Evolutionary conservation across 1,140 invertebrate species (phyloP).

Genomic region (Platyura marginata): DNA sequence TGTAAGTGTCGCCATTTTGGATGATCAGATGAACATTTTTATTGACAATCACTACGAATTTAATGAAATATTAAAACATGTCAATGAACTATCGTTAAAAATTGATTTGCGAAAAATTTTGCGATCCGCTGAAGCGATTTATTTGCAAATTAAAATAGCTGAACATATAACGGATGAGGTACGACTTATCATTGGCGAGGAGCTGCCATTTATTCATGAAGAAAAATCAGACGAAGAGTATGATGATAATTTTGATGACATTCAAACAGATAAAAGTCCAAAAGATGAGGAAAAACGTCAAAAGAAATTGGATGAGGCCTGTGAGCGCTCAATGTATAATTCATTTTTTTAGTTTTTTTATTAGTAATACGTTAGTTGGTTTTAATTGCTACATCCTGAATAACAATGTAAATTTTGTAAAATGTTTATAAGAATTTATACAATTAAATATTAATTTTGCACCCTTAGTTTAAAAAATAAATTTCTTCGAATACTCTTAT

Average conservation of each 20-base stretch:
- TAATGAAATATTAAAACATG: constrained; percentile 92
- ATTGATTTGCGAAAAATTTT: constrained; percentile 65
- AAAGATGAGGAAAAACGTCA: constrained; percentile 16
- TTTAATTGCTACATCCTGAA: no score
- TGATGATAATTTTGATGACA: constrained; percentile 18
- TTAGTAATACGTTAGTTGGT: no score
- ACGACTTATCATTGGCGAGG: constrained; percentile 43
- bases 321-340: constrained; percentile 17
- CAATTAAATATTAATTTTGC: no score
- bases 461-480: no score
- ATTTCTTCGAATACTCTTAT: no score
- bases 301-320: constrained; percentile 16
- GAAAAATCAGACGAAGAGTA: constrained; percentile 10
- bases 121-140: constrained; percentile 76
- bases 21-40: constrained; percentile 65
- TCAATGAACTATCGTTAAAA: constrained; percentile 76
- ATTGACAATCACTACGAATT: constrained; percentile 86
- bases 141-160: constrained; percentile 54
- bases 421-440: no score
- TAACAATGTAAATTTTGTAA: no score
- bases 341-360: constrained; percentile 7
- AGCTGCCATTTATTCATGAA: constrained; percentile 13
- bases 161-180: constrained; percentile 47
- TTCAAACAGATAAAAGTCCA: constrained; percentile 8
- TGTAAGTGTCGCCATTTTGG: constrained; percentile 77